Evolutionary conservation across 2,888 invertebrate species (phyloP).

Genomic region (Therioaphis trifolii): DNA sequence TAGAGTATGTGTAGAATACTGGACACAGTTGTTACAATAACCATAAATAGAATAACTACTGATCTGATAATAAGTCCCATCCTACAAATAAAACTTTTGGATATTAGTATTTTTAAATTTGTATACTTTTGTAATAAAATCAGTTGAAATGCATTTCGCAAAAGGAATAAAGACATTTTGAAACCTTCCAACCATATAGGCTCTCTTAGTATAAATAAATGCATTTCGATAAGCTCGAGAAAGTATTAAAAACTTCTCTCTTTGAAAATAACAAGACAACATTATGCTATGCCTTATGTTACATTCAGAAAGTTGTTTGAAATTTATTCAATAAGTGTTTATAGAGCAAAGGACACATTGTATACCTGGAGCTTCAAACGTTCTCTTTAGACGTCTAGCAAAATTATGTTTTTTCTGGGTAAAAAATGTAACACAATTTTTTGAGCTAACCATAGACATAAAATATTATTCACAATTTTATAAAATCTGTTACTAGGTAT

Average conservation of each 20-base stretch:
- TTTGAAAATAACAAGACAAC: conserved; percentile 6
- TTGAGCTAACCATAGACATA: too few relatives aligned
- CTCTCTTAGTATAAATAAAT: not conserved
- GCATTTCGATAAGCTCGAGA: not conserved
- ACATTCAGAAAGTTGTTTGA: conserved; percentile 32
- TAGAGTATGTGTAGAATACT: conserved; percentile 77
- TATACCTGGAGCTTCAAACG: not conserved
- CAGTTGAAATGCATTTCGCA: too few relatives aligned
- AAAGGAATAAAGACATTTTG: too few relatives aligned
- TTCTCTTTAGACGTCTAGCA: not conserved
- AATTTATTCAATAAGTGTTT: not conserved
- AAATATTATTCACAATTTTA: too few relatives aligned
- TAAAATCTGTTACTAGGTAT: too few relatives aligned
- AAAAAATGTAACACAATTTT: too few relatives aligned
- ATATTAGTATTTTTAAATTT: not conserved
- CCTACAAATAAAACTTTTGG: conserved; percentile 69
- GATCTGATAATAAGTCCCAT: conserved; percentile 75
- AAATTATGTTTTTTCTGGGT: too few relatives aligned
- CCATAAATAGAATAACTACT: conserved; percentile 73
- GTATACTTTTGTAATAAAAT: too few relatives aligned
- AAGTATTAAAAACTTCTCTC: conserved; percentile 30
- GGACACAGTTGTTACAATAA: conserved; percentile 74
- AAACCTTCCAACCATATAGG: too few relatives aligned
- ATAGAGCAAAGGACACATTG: not conserved
- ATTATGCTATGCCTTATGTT: not conserved